A percentile compares a stretch with the other conserved stretches of the same genome.
phyloP scores from a whole-genome alignment of 2,797 vertebrate genomes.

The Sphaeramia orbicularis region DNA sequence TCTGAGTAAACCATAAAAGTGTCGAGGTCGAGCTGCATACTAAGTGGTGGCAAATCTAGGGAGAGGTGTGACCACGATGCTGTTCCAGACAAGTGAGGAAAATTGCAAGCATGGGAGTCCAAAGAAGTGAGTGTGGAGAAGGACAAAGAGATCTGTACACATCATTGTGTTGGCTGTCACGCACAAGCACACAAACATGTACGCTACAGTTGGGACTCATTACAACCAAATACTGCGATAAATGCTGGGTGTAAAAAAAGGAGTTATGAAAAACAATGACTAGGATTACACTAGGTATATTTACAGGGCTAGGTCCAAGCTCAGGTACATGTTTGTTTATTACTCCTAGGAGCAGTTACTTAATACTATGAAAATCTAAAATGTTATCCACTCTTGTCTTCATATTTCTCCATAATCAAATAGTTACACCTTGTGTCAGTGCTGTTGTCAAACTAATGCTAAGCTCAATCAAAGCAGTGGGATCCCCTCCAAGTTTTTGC shows the following conservation, averaged over 20 bases:
- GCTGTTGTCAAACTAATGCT: conserved; percentile 20
- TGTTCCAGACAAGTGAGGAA: conserved; percentile 32
- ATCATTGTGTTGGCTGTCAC: not conserved
- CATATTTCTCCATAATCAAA: conserved; percentile 31
- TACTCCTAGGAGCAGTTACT: conserved; percentile 1
- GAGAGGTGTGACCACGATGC: conserved; percentile 33
- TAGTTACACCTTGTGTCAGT: not conserved
- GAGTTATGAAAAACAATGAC: no score
- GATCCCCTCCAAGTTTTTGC: conserved; percentile 15
- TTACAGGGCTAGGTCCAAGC: not conserved
- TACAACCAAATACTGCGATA: no score
- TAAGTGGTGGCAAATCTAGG: conserved; percentile 32
- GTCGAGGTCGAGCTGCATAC: conserved; percentile 42
- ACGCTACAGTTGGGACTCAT: not conserved
- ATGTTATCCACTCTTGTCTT: conserved; percentile 23
- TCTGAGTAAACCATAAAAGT: conserved; percentile 24
- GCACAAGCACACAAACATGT: not conserved
- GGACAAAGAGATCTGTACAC: conserved; percentile 4
- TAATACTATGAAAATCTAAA: conserved; percentile 30
- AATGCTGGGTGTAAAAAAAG: no score
- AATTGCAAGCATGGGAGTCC: conserved; percentile 2
- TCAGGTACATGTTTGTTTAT: not conserved
- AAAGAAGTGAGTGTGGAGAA: conserved; percentile 7
- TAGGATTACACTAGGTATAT: not conserved
- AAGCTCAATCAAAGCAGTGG: conserved; percentile 28